Evolutionary conservation across 2,113 vertebrate species (phyloP).

Genomic region (Rhizomys pruinosus): DNA sequence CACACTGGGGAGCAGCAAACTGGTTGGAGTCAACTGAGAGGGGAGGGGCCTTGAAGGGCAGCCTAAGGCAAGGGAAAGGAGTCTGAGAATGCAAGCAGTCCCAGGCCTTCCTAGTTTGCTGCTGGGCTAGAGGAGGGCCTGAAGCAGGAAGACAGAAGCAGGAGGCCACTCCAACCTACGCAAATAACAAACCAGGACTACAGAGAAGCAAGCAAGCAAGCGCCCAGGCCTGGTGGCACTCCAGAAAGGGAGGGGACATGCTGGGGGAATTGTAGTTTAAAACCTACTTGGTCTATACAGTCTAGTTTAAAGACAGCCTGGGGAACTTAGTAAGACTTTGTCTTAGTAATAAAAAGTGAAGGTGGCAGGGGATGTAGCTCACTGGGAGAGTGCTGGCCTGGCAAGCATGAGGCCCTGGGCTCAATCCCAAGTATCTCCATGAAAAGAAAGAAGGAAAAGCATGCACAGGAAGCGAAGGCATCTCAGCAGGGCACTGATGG

Average conservation of each 20-base stretch:
- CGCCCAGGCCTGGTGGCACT: background rate
- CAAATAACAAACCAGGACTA: background rate
- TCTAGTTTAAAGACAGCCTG: background rate
- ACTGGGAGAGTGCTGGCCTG: background rate
- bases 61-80: accelerated
- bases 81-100: background rate
- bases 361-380: background rate
- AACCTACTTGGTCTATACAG: too few species aligned
- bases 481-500: background rate
- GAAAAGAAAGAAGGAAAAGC: background rate
- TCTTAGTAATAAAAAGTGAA: background rate
- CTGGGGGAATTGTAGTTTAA: too few species aligned
- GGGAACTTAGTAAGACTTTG: background rate
- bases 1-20: background rate
- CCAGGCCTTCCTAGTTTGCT: background rate
- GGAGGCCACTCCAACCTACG: too few species aligned
- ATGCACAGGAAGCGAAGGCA: background rate
- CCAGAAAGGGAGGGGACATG: background rate
- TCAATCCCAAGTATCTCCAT: background rate
- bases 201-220: background rate
- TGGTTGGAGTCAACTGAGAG: background rate
- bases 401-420: background rate
- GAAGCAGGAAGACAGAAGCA: background rate
- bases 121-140: background rate
- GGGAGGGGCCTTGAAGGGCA: background rate